phyloP scores from a whole-genome alignment of 2,113 vertebrate genomes.

The Sterna hirundo region DNA sequence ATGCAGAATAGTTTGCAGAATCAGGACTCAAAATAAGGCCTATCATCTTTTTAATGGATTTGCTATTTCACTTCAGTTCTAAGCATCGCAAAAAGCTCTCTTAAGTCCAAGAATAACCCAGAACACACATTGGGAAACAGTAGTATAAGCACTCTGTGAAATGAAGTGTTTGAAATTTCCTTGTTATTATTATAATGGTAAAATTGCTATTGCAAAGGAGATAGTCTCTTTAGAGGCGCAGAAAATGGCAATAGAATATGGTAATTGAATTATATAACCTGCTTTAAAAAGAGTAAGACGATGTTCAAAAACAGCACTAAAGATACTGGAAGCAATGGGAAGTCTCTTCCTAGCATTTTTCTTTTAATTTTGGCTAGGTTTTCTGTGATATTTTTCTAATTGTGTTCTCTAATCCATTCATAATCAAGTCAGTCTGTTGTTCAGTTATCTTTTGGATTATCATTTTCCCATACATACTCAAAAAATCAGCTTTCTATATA shows the following conservation, averaged over 20 bases:
- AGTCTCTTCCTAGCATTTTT: neutral
- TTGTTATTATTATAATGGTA: neutral
- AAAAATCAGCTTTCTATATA: neutral
- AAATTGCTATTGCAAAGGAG: conserved; percentile 1
- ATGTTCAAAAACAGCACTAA: neutral
- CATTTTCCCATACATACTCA: neutral
- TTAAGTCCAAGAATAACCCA: neutral
- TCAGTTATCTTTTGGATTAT: neutral
- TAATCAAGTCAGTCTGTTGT: neutral
- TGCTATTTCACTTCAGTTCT: neutral
- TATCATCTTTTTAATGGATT: neutral
- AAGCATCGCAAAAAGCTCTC: neutral
- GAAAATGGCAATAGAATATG: neutral
- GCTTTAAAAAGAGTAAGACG: neutral
- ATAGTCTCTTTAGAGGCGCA: neutral
- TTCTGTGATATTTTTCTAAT: neutral
- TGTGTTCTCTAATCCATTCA: neutral
- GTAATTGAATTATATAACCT: conserved; percentile 34
- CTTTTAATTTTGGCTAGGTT: neutral
- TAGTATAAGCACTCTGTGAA: neutral
- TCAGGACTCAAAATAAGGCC: neutral
- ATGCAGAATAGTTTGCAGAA: neutral
- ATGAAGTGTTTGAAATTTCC: neutral
- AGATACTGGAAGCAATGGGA: neutral
- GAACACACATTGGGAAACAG: neutral